Evolutionary conservation across 1,140 invertebrate genomes (phyloP), one percentile per base, ranked within the genome.

Genomic region (Euglossa dilemma): DNA sequence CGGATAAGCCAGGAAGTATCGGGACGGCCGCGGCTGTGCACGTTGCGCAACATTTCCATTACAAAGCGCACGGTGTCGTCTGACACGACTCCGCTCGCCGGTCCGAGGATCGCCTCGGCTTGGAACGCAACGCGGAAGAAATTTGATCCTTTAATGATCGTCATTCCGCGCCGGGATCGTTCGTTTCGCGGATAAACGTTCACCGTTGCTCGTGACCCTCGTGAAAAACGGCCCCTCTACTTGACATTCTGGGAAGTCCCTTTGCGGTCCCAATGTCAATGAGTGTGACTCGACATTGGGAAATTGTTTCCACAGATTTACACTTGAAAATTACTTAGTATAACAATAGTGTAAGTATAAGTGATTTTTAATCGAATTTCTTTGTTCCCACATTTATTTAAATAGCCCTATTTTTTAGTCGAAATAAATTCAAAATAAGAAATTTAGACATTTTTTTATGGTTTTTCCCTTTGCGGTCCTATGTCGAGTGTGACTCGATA

Each of bases 121-220:
- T 23, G 64, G 69, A 57, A 54, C 61, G 69, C 52, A 45, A 69
- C 23, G 16, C 75, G 75, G 75, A 78, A 78, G 52, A 59, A 36
- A 75, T 75, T 75, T 28, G 52, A 78, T 78, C 64, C 36, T 69
- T 57, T 63, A 61, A 75, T 25, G 45, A 63, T 63, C 45, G 16
- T 47, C 16, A 14, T 14, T 75, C 23, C 8, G 6, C 23, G 71
- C 25, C 9, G 50, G 25, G 28, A 71, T 56, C 52, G n/a, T 56
- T 28, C 25, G 14, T 36, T 64, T 64, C 36, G 14, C 23, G 43
- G 66, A 69, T 69, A 47, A 69, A 25, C 66, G 45, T 69, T 66
- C 63, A 66, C 36, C 64, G 25, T 63, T 36, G 61, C 61, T 28
- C 61, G 63, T 64, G 64, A 47, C 43, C 43, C 66, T 69, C 23